These are phyloP conservation scores for Drosophila histrio DNA, from an alignment of 2,888 invertebrate genomes.

Conservation along the genomic window DNA sequence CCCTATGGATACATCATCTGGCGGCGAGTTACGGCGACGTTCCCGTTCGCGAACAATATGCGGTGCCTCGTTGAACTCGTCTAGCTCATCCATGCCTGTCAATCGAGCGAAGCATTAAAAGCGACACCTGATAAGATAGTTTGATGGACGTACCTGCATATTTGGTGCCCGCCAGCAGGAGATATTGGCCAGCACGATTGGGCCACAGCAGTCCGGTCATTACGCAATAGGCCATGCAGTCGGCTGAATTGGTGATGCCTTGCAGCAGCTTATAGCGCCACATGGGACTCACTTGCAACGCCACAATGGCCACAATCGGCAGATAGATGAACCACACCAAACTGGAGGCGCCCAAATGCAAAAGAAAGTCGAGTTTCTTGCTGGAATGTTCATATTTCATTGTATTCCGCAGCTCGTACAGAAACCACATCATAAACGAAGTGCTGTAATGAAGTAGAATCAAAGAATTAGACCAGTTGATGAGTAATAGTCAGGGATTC, in stretches of 20 bases:
- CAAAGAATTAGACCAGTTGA: not conserved
- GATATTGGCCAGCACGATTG: slow-evolving; percentile 95
- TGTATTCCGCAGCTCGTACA: slow-evolving; percentile 90
- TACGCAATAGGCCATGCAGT: slow-evolving; percentile 96
- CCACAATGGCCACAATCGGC: slow-evolving; percentile 96
- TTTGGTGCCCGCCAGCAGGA: slow-evolving; percentile 90
- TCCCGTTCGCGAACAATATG: slow-evolving; percentile 88
- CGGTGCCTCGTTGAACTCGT: slow-evolving; percentile 96
- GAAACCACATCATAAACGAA: slow-evolving; percentile 93
- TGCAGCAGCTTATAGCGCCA: slow-evolving; percentile 98
- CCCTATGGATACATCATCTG: slow-evolving; percentile 77
- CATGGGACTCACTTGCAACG: slow-evolving; percentile 95
- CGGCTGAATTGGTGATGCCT: slow-evolving; percentile 97
- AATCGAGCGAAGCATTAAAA: not conserved
- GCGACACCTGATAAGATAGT: too few species aligned
- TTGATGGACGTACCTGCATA: slow-evolving; percentile 85
- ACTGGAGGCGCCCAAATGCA: slow-evolving; percentile 98
- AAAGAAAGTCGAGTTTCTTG: slow-evolving; percentile 94
- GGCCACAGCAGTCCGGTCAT: slow-evolving; percentile 99
- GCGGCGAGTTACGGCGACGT: slow-evolving; percentile 78
- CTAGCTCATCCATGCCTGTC: slow-evolving; percentile 91
- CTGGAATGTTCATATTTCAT: slow-evolving; percentile 92
- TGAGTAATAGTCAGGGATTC: too few species aligned
- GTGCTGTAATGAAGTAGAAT: slow-evolving; percentile 85
- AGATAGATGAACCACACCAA: slow-evolving; percentile 99